Conservation (phyloP, 2,888 invertebrate species). For the Cataglyphis albicans region DNA sequence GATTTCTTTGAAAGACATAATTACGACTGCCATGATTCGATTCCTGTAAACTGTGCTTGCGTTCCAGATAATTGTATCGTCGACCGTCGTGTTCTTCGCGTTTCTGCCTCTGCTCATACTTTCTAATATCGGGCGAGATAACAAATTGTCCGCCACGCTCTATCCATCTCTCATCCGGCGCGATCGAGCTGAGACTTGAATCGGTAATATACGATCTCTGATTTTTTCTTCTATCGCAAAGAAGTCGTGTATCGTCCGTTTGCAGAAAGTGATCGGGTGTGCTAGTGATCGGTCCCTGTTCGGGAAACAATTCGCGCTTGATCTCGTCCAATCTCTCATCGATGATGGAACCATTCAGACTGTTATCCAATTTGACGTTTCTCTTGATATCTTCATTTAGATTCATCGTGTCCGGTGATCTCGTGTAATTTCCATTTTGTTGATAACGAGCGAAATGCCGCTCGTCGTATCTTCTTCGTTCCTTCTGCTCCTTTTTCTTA, state of each 20-base stretch:
- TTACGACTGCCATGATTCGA: slow-evolving; percentile 67
- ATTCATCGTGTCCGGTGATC: slow-evolving; percentile 83
- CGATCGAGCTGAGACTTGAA: slow-evolving; percentile 79
- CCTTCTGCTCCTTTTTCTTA: slow-evolving; percentile 80
- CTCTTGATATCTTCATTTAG: slow-evolving; percentile 83
- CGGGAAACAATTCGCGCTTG: slow-evolving; percentile 82
- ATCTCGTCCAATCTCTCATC: slow-evolving; percentile 83
- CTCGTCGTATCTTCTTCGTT: slow-evolving; percentile 79
- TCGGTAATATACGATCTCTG: slow-evolving; percentile 75
- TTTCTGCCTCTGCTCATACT: slow-evolving; percentile 76
- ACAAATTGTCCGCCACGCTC: slow-evolving; percentile 69
- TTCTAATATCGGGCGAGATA: slow-evolving; percentile 73
- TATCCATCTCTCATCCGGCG: slow-evolving; percentile 79
- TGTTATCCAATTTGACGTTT: slow-evolving; percentile 82
- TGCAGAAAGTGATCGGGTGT: slow-evolving; percentile 82
- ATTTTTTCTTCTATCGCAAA: slow-evolving; percentile 65
- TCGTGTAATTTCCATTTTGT: slow-evolving; percentile 83
- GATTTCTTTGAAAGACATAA: slow-evolving; percentile 78
- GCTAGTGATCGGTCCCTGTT: slow-evolving; percentile 80
- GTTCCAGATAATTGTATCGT: slow-evolving; percentile 75
- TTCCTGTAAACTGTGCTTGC: slow-evolving; percentile 83
- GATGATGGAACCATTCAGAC: slow-evolving; percentile 80
- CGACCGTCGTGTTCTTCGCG: slow-evolving; percentile 58
- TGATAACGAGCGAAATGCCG: slow-evolving; percentile 81
- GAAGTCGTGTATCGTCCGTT: slow-evolving; percentile 65